Base-by-base conservation (phyloP, 2,888 invertebrate genomes). In the Molorchus minor region DNA sequence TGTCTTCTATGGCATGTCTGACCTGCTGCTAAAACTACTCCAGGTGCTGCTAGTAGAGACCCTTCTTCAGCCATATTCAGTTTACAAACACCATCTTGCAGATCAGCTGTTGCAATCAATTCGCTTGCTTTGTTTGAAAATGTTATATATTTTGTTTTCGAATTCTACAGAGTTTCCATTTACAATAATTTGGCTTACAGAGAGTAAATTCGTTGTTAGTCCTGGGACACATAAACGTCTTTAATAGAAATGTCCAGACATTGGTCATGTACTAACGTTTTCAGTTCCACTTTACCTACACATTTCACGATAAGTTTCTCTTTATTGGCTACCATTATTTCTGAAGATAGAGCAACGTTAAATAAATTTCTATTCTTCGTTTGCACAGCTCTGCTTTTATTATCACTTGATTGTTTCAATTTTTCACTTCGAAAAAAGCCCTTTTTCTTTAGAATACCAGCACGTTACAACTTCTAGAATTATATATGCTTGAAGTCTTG, bases 281-380 rank as follows among this genome's bases (percentile, higher is more conserved):
- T 40, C 19, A 40, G 17, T 40, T 40, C 7, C 16, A 16, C 40
- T 8, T 40, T 7, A 13, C 40, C 40, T 19, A 16, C 16, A 40
- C 40, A 40, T 19, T 40, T 19, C 1, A 40, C 40, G 5, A 17
- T 10, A 40, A n/a, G 40, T 40, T 40, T 40, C n/a, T 40, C 38
- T 19, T 40, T 13, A 8, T 40, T 40, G 16, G 7, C 16, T 17
- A 40, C 40, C 40, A 40, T 40, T 40, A 40, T 40, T 40, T 40
- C 40, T 19, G 40, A 16, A n/a, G n/a, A n/a, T n/a, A n/a, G n/a
- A n/a, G n/a, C n/a, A n/a, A n/a, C n/a, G n/a, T n/a, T n/a, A n/a
- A n/a, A n/a, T n/a, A n/a, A n/a, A n/a, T n/a, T n/a, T n/a, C n/a
- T n/a, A n/a, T n/a, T n/a, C n/a, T n/a, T n/a, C n/a, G n/a, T n/a